Conservation (phyloP, 2,113 vertebrate species). For the Lophotis ruficrista region DNA sequence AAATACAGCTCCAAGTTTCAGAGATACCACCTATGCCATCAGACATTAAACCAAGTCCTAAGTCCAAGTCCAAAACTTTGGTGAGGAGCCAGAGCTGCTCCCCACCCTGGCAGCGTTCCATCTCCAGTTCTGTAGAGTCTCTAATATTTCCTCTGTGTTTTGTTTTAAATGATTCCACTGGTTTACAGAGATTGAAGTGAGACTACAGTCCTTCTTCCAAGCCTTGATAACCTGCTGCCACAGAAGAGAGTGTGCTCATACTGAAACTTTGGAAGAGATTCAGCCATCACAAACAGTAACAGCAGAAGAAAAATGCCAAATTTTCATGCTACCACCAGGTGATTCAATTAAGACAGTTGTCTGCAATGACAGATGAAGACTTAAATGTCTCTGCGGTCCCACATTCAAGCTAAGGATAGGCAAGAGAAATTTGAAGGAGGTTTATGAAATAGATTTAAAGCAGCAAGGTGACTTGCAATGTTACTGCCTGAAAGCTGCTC, state of each 20-base stretch:
- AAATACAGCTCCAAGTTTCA: background rate
- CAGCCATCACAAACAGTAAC: background rate
- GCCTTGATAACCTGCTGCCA: background rate
- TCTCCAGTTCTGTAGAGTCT: background rate
- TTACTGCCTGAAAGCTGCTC: background rate
- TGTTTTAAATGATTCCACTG: background rate
- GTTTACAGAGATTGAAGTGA: background rate
- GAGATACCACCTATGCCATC: background rate
- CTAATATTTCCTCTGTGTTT: background rate
- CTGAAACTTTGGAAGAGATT: background rate
- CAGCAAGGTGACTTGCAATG: background rate
- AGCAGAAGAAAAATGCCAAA: background rate
- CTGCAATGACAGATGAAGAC: background rate
- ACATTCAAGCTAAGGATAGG: background rate
- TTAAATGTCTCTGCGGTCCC: background rate
- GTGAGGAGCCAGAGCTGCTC: background rate
- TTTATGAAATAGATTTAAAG: background rate
- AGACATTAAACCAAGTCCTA: background rate
- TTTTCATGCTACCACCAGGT: background rate
- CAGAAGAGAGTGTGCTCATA: background rate
- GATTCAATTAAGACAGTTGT: background rate
- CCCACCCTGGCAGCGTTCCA: background rate
- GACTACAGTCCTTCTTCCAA: background rate
- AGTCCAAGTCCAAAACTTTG: background rate
- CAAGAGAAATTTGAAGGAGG: background rate